Base-by-base conservation (phyloP, 2,797 vertebrate genomes). In the Syngnathus acus region DNA sequence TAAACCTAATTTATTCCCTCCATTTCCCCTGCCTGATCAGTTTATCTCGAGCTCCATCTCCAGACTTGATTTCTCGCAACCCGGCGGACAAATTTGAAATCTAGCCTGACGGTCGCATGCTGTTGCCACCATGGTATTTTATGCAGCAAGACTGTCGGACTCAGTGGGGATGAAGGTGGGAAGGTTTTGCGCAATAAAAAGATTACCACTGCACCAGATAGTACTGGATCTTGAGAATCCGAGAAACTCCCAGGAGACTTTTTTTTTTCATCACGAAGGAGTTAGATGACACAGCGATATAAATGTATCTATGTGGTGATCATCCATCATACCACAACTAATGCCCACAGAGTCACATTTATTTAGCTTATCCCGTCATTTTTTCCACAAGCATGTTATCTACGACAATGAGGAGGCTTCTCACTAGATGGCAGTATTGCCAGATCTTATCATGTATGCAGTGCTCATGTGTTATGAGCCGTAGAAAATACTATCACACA, bases 341-440 rank as follows among this genome's bases (percentile, higher is more conserved):
- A 57, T 7, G 54, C 53, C 13, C 13, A 32, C 26, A 59, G 8
- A 59, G 23, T 57, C 55, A 38, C 10, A 55, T 13, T 23, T 21
- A 55, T 55, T 55, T 55, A 8, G n/a, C 13, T 54, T 9, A 23
- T 54, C 13, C 26, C 7, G 13, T 5, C 13, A 57, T 32, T 32
- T 32, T 5, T 32, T 32, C 32, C 32, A 32, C 2, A 32, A 32
- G 32, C 32, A 4, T 32, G 17, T 39, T 26, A 62, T 62, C n/a
- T 26, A 39, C 39, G 23, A 21, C n/a, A 62, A 62, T 26, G 21
- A 43, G 19, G 13, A 37, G 42, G 40, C 16, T n/a, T 68, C 64
- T 59, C 74, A 80, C 78, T 80, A 79, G 72, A 79, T 76, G 81
- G 76, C 78, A 79, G 77, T 70, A 32, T 78, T 65, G 71, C 62